These are phyloP conservation scores for Malurus cyaneus DNA, from an alignment of 2,113 vertebrate species.

Conservation along the genomic window DNA sequence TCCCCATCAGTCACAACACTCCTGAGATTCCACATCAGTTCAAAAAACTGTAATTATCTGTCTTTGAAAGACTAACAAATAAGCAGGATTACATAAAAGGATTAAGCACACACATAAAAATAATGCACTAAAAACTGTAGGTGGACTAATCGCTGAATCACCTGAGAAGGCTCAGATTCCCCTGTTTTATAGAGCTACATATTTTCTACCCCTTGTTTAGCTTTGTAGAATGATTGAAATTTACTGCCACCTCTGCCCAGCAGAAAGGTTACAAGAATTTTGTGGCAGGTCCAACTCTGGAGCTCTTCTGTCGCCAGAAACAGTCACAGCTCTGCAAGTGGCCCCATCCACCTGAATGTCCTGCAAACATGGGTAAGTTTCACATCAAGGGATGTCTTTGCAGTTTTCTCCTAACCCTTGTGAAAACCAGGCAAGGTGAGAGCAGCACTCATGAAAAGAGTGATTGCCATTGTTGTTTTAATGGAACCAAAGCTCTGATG, in stretches of 20 bases:
- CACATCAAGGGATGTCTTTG: background rate
- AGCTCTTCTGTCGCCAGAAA: background rate
- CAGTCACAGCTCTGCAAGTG: background rate
- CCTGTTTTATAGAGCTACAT: fast-evolving
- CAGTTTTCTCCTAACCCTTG: background rate
- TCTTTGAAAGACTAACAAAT: background rate
- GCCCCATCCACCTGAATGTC: background rate
- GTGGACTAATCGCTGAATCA: background rate
- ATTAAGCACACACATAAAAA: background rate
- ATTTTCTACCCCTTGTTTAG: background rate
- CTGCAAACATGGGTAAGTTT: background rate
- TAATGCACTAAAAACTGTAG: background rate
- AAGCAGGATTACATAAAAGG: background rate
- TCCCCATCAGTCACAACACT: background rate
- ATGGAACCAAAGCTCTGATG: background rate
- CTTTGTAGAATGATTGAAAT: background rate
- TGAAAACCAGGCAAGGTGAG: background rate
- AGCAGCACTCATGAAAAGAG: background rate
- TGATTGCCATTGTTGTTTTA: background rate
- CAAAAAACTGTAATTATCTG: background rate
- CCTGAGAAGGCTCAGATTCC: background rate
- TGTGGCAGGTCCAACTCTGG: background rate
- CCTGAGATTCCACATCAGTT: background rate
- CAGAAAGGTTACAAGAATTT: background rate
- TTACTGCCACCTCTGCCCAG: background rate